These are phyloP conservation scores for Centroberyx gerrardi DNA, from an alignment of 2,797 vertebrate genomes.

Conservation along the genomic window DNA sequence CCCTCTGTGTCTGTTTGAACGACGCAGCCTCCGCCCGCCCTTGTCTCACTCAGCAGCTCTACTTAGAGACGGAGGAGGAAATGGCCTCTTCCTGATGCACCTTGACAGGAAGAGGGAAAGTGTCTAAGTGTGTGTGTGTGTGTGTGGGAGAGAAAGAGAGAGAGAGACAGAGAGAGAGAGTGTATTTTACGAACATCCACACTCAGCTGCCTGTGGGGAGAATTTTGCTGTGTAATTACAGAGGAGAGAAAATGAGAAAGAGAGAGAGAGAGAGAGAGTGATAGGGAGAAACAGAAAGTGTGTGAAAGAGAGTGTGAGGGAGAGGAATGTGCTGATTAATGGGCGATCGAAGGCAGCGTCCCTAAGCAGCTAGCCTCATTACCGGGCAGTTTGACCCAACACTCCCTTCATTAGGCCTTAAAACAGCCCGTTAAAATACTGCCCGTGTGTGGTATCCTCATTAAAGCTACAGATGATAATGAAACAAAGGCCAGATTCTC, in stretches of 20 bases:
- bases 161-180: neutral
- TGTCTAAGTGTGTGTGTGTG: slow-evolving; percentile 35
- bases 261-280: slow-evolving; percentile 37
- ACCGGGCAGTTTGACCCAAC: slow-evolving; percentile 67
- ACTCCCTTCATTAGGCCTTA: slow-evolving; percentile 79
- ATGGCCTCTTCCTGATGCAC: slow-evolving; percentile 63
- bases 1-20: slow-evolving; percentile 58
- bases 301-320: slow-evolving; percentile 36
- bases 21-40: slow-evolving; percentile 51
- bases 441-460: slow-evolving; percentile 76
- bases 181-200: slow-evolving; percentile 23
- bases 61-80: slow-evolving; percentile 67
- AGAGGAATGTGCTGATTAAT: slow-evolving; percentile 82
- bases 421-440: slow-evolving; percentile 78
- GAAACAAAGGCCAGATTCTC: slow-evolving; percentile 73
- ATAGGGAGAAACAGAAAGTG: slow-evolving; percentile 62
- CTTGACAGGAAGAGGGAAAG: slow-evolving; percentile 67
- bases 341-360: slow-evolving; percentile 71
- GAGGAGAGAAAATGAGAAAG: slow-evolving; percentile 63
- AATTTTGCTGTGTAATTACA: slow-evolving; percentile 79
- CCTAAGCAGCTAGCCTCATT: slow-evolving; percentile 75
- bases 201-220: slow-evolving; percentile 63
- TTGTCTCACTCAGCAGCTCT: slow-evolving; percentile 61
- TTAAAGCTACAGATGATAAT: slow-evolving; percentile 73
- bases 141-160: slow-evolving; percentile 14